Base-by-base conservation (phyloP, 2,797 vertebrate genomes). In the Myotis myotis region DNA sequence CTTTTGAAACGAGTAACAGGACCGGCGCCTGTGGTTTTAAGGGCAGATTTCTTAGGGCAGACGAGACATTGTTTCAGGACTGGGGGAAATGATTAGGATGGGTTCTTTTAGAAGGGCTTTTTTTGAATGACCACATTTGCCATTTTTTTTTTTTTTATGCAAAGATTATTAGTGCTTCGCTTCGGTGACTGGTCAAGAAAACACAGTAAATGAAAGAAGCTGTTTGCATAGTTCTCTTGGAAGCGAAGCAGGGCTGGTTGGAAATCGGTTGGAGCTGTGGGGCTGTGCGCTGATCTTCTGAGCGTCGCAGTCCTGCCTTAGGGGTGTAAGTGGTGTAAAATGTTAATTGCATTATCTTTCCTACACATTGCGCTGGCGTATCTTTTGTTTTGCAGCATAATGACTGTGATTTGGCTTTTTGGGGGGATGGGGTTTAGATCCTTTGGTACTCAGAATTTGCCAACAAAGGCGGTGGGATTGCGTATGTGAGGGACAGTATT, bases 401-500 rank as follows among this genome's bases (percentile, higher is more conserved):
- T 80, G 88, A 60, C 71, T 81, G 94, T 92, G 93, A 82, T 94
- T 96, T 90, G 68, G 84, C 72, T 87, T 38, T 66, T n/a, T 12
- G 11, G 20, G 2, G 20, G 5, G 20, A 13, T 13, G 57, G 57
- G 57, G 57, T 15, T 36, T 80, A 60, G 60, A 68, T 92, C 71
- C 92, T 95, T 95, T 96, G 92, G 87, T 94, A 68, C 47, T 94
- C 71, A 86, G 90, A 72, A 88, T 90, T 91, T 90, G 30, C 62
- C 87, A 93, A 96, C 96, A 96, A 95, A 94, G 94, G 44, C 91
- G 94, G 28, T 96, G 28, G 36, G 16, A 83, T 41, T 94, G 95
- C 70, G 1, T 79, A n/a, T 92, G 33, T 28, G 79, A 94, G 82
- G 57, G 95, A 55, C 95, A 93, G 87, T 93, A 80, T 93, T 97